phyloP scores from a whole-genome alignment of 2,888 invertebrate genomes.

The Agrilus cyanescens region DNA sequence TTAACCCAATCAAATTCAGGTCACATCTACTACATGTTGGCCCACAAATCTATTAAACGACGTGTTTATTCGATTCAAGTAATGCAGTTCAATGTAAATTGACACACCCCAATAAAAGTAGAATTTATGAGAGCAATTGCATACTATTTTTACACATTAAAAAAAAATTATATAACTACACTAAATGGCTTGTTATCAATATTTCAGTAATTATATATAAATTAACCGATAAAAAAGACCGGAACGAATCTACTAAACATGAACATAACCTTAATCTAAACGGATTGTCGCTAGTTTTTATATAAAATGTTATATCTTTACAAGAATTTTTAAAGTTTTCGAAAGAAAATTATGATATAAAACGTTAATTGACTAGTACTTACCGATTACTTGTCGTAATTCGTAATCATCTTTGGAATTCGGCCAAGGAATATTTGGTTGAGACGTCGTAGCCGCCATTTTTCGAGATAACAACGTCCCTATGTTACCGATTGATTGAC shows the following conservation, averaged over 20 bases:
- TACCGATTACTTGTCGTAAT: slow-evolving; percentile 85
- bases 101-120: slow-evolving; percentile 8
- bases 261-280: slow-evolving; percentile 28
- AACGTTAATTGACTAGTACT: slow-evolving; percentile 31
- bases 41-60: slow-evolving; percentile 17
- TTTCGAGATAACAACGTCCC: slow-evolving; percentile 47
- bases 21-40: slow-evolving; percentile 20
- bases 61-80: slow-evolving; percentile 16
- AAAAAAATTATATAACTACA: too few relatives aligned
- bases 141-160: too few relatives aligned
- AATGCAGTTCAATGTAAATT: slow-evolving; percentile 6
- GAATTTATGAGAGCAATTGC: too few relatives aligned
- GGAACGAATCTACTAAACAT: slow-evolving; percentile 29
- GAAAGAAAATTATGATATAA: not conserved
- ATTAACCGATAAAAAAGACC: slow-evolving; percentile 21
- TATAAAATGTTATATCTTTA: slow-evolving; percentile 1
- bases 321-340: not conserved
- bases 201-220: not conserved
- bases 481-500: slow-evolving; percentile 36
- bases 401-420: slow-evolving; percentile 88
- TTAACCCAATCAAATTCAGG: slow-evolving; percentile 25
- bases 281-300: slow-evolving; percentile 5
- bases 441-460: slow-evolving; percentile 45
- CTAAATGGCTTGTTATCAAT: not conserved
- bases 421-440: slow-evolving; percentile 57